phyloP scores from a whole-genome alignment of 2,797 vertebrate genomes.

The Galago senegalensis region DNA sequence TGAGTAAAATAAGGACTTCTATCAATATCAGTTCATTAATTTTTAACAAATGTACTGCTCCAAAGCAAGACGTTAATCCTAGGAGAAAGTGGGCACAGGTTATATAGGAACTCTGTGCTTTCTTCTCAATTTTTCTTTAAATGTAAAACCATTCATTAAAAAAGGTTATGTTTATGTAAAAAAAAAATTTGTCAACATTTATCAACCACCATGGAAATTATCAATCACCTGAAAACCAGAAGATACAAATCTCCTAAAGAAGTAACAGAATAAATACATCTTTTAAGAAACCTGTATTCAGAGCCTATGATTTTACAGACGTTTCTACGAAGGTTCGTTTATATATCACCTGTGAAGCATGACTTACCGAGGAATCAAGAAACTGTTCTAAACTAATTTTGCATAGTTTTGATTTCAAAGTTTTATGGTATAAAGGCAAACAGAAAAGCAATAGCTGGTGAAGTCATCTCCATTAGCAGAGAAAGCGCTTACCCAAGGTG shows the following conservation, averaged over 20 bases:
- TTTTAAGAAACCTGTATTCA: neutral
- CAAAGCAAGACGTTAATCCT: neutral
- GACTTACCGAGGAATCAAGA: neutral
- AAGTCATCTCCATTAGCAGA: neutral
- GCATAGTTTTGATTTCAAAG: neutral
- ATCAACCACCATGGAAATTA: neutral
- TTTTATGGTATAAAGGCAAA: conserved; percentile 21
- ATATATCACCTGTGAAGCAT: neutral
- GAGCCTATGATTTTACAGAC: neutral
- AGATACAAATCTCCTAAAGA: neutral
- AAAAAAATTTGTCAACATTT: neutral
- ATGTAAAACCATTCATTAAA: neutral
- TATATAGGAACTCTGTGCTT: neutral
- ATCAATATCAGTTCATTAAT: neutral
- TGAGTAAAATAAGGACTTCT: neutral
- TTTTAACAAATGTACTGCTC: neutral
- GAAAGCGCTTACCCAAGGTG: neutral
- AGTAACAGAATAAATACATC: neutral
- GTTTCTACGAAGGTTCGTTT: neutral
- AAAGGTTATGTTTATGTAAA: neutral
- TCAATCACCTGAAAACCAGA: neutral
- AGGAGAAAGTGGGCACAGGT: neutral
- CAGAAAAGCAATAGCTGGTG: neutral
- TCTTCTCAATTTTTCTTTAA: neutral
- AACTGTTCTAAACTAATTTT: neutral